Evolutionary conservation across 2,888 invertebrate genomes (phyloP).

Genomic region (Amphipyra tragopoginis): DNA sequence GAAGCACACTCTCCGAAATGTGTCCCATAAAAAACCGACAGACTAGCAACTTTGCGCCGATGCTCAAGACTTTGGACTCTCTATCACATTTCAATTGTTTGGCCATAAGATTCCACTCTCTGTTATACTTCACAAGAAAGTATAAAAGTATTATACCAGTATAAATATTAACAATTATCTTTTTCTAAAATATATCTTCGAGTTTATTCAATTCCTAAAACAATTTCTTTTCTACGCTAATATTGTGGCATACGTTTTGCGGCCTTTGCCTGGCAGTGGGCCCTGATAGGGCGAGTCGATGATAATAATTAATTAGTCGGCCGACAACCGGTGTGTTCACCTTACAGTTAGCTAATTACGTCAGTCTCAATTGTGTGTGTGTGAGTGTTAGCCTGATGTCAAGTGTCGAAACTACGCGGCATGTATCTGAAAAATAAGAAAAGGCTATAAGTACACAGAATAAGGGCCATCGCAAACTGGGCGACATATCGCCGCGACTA

Average conservation of each 20-base stretch:
- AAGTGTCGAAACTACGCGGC: conserved; percentile 83
- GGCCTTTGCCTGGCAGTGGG: not conserved
- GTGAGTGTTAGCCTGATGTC: conserved; percentile 65
- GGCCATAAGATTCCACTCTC: too few relatives aligned
- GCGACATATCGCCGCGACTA: too few relatives aligned
- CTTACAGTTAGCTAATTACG: conserved; percentile 11
- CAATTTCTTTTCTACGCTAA: not conserved
- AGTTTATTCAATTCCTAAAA: too few relatives aligned
- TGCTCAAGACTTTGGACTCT: too few relatives aligned
- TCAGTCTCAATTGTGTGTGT: conserved; percentile 37
- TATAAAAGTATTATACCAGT: not conserved
- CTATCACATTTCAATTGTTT: too few relatives aligned
- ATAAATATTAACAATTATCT: not conserved
- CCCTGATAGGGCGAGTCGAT: not conserved
- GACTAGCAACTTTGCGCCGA: too few relatives aligned
- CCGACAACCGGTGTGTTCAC: conserved; percentile 2
- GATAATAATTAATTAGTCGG: not conserved
- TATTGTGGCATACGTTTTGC: conserved; percentile 1
- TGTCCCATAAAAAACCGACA: too few relatives aligned
- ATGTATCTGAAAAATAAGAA: conserved; percentile 74
- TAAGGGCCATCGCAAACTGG: too few relatives aligned
- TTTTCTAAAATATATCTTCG: not conserved
- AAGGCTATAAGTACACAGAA: conserved; percentile 3
- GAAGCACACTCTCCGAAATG: too few relatives aligned
- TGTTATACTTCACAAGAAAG: too few relatives aligned